phyloP scores from a whole-genome alignment of 2,113 vertebrate species.

The Cygnus buccinator region DNA sequence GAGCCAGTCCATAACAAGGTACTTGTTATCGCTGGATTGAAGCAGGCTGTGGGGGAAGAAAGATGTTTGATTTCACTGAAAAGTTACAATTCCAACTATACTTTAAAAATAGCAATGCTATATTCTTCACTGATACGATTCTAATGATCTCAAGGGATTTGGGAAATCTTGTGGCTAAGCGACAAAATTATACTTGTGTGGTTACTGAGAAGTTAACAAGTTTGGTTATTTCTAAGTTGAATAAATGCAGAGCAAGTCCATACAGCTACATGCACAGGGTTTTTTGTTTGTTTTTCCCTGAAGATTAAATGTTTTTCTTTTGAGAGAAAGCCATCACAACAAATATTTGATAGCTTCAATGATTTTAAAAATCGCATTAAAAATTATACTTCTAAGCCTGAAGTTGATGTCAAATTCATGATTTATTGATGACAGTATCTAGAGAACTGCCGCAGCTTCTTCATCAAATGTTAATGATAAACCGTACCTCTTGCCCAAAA shows the following conservation, averaged over 20 bases:
- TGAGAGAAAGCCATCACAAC: background rate
- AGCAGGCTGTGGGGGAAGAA: background rate
- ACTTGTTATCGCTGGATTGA: background rate
- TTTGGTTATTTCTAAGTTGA: background rate
- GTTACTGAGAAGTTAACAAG: background rate
- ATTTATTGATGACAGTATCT: background rate
- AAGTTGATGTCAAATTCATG: background rate
- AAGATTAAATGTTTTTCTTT: background rate
- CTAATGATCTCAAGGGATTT: background rate
- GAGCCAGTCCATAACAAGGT: background rate
- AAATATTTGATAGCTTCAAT: background rate
- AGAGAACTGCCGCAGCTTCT: background rate
- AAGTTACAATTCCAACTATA: background rate
- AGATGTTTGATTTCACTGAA: background rate
- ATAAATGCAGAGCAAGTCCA: background rate
- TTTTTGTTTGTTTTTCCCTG: background rate
- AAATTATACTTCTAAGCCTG: background rate
- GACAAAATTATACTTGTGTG: background rate
- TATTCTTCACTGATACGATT: background rate
- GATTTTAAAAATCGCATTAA: background rate
- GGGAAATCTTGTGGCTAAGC: background rate
- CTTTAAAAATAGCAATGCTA: background rate
- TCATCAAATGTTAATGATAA: background rate
- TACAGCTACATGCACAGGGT: fast-evolving
- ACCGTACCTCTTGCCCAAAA: background rate